Percentiles rank a stretch among this genome's conserved stretches.
These are phyloP conservation scores for Lacanobia oleracea DNA, from an alignment of 2,888 invertebrate species.

Conservation along the genomic window DNA sequence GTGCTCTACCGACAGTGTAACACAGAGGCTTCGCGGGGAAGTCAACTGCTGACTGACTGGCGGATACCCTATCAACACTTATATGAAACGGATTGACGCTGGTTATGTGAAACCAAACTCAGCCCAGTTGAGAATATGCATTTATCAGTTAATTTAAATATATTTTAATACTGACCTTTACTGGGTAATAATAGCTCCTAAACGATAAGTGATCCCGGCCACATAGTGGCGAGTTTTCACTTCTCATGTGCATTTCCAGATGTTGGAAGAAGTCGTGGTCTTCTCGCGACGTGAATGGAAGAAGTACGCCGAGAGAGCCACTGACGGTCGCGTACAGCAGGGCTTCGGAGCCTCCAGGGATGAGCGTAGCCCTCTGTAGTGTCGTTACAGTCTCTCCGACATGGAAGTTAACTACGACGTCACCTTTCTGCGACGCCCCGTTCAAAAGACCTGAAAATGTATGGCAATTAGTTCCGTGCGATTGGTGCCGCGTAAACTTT, in stretches of 20 bases:
- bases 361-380: constrained; percentile 98
- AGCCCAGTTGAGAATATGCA: not conserved
- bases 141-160: not conserved
- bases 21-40: constrained; percentile 75
- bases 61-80: constrained; percentile 63
- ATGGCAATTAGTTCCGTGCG: constrained; percentile 10
- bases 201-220: constrained; percentile 99
- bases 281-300: constrained; percentile 98
- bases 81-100: not conserved
- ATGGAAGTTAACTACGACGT: constrained; percentile 97
- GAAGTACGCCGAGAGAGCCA: constrained; percentile 97
- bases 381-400: constrained; percentile 99
- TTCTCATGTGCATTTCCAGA: constrained; percentile 99
- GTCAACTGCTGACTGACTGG: constrained; percentile 86
- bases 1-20: constrained; percentile 88
- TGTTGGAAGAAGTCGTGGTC: constrained; percentile 99
- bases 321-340: constrained; percentile 98
- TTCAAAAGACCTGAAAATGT: constrained; percentile 94
- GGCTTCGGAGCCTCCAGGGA: constrained; percentile 99
- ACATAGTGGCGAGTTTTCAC: constrained; percentile 98
- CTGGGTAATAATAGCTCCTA: constrained; percentile 99
- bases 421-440: constrained; percentile 99
- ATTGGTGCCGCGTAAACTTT: not conserved
- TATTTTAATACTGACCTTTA: constrained; percentile 92
- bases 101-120: constrained; percentile 17